Base-by-base conservation (phyloP, 2,888 invertebrate species). In the Saturnia pavonia region DNA sequence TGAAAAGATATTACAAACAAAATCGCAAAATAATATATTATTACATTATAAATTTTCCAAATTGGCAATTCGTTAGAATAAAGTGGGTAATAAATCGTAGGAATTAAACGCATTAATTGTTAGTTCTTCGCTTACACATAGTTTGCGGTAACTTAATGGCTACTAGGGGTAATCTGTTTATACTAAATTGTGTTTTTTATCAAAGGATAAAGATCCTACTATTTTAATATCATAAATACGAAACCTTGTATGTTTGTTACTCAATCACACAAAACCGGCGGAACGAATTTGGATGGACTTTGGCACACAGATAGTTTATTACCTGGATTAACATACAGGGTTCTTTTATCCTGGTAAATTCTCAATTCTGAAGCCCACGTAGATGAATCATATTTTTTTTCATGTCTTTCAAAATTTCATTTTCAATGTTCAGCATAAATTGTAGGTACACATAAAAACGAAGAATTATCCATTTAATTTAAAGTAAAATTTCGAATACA, bases 61-160 rank as follows among this genome's bases (percentile, higher is more conserved):
- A 91, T 90, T 86, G 86, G 79, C 89, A 88, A 90, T 91, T 90
- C 88, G 89, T 88, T 89, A 82, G 85, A 84, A 76, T 80, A 76
- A 81, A 82, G 82, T 82, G 80, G 79, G 82, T 83, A 85, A 89
- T 90, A 90, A 89, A 90, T 90, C 86, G 84, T 76, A 80, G 76
- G 79, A 83, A 81, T 84, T 85, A 83, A 76, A 75, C 78, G 77
- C 85, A 85, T 87, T 86, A 70, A 70, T 70, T 85, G 85, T 87
- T 83, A 79, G 79, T 75, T 72, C 74, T 66, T 77, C 82, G 76
- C 82, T 81, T 81, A 85, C 78, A 77, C 75, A 74, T 73, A 72
- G 74, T 75, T 77, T 78, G 79, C 82, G 74, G 73, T 45, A 43
- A 74, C 77, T 79, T 85, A 84, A 87, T 86, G 83, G 84, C 81